A percentile compares a stretch with the other conserved stretches of the same genome.
These are phyloP conservation scores for Drosophila lacicola DNA, from an alignment of 2,888 invertebrate species.

Conservation along the genomic window DNA sequence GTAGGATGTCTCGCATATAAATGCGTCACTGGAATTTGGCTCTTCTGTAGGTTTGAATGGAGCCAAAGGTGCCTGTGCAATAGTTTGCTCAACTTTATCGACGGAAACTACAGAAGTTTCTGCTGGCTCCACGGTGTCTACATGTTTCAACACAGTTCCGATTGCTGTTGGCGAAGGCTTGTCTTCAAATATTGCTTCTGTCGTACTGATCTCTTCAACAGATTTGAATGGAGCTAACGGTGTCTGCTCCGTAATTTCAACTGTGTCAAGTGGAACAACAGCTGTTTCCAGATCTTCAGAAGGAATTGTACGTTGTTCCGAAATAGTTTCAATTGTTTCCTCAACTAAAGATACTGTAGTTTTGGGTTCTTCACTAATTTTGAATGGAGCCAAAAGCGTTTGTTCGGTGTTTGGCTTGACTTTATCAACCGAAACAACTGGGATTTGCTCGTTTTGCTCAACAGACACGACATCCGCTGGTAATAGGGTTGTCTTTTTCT, in stretches of 20 bases:
- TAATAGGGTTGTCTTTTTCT: not conserved
- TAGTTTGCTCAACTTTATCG: conserved; percentile 1
- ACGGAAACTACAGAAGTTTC: not conserved
- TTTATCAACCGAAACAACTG: not conserved
- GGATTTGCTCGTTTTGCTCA: not conserved
- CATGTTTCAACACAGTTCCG: conserved; percentile 1
- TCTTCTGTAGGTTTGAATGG: conserved; percentile 19
- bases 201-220: not conserved
- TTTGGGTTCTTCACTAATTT: conserved; percentile 1
- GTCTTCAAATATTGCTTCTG: not conserved
- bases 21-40: conserved; percentile 45
- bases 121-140: not conserved
- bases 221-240: conserved; percentile 30
- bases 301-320: not conserved
- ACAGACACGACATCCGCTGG: no score
- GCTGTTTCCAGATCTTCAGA: not conserved
- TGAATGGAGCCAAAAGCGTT: conserved; percentile 34
- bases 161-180: not conserved
- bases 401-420: not conserved
- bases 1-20: conserved; percentile 76
- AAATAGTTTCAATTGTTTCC: conserved; percentile 8
- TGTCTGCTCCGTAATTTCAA: conserved; percentile 4
- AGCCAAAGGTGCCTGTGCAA: conserved; percentile 25
- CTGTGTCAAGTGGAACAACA: not conserved
- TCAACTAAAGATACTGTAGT: conserved; percentile 1